Evolutionary conservation across 2,797 vertebrate genomes (phyloP), one percentile per base, ranked within the genome.

Genomic region (Squalus acanthias): DNA sequence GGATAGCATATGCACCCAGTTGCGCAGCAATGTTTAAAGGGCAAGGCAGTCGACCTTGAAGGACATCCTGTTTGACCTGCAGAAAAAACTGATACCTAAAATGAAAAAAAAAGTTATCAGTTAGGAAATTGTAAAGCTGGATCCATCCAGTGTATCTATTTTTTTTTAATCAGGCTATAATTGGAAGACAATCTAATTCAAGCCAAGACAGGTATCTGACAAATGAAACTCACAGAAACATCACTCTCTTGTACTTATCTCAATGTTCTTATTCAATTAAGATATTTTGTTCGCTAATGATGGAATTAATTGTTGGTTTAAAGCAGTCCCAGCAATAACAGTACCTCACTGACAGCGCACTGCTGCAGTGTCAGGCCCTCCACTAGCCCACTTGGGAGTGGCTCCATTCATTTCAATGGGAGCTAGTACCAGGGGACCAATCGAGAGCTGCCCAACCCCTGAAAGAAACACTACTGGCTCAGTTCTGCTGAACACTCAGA

Each of bases 1-100:
- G 98, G 96, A 99, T 97, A 96, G 98, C 97, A 74, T 98, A 98
- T 0, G 98, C 98, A 96, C 98, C 98, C 96, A 99, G 97, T 96
- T 98, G 98, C 89, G 98, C 97, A 33, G 98, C 98, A 95, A 97
- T 97, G 93, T 97, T 98, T 96, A 96, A 1, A 0, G 98, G 97
- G 96, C 98, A 99, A 26, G 98, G 98, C 96, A 99, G 97, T 22
- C 98, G 98, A 67, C 98, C 98, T 97, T 99, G 98, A 89, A 99
- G 97, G 96, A 99, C 98, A 96, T 99, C 98, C 97, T 99, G 98
- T 97, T 99, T 99, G 96, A 99, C 98, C 97, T 99, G 98, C 96
- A 99, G 97, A 97, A 98, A 99, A 97, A 99, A 98, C 97, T 99
- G 98, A 96, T 99, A 99, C 97, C 98, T 99, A 97, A 96, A 57